Evolutionary conservation across 2,888 invertebrate species (phyloP).

Genomic region (Bombylius discolor): DNA sequence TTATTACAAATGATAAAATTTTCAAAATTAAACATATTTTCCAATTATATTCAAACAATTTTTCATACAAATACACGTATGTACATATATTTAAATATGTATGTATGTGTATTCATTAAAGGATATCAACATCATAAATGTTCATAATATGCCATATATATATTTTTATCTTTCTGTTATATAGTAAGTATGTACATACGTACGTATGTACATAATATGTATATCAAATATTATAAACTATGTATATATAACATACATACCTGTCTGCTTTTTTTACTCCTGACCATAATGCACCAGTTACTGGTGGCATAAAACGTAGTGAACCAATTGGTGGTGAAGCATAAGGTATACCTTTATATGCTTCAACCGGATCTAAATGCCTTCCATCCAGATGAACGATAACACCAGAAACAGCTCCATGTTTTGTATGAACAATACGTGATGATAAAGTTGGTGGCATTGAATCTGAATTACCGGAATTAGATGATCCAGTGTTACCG

Average conservation of each 20-base stretch:
- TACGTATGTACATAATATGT: too few relatives aligned
- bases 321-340: constrained; percentile 83
- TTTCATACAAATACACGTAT: too few relatives aligned
- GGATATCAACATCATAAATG: too few relatives aligned
- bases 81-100: too few relatives aligned
- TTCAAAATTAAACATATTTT: too few relatives aligned
- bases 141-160: too few relatives aligned
- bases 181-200: too few relatives aligned
- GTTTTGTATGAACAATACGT: constrained; percentile 75
- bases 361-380: constrained; percentile 78
- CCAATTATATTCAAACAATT: too few relatives aligned
- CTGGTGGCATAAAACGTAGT: constrained; percentile 91
- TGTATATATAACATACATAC: constrained; percentile 24
- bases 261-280: constrained; percentile 77
- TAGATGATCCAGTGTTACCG: constrained; percentile 1
- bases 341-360: constrained; percentile 87
- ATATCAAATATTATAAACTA: too few relatives aligned
- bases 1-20: too few relatives aligned
- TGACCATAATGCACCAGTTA: constrained; percentile 83
- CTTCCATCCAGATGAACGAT: constrained; percentile 71
- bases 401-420: constrained; percentile 75
- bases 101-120: too few relatives aligned
- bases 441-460: constrained; percentile 51
- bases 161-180: too few relatives aligned
- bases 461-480: constrained; percentile 27